Conservation (phyloP, 2,888 invertebrate genomes). For the Dynastes tityus region DNA sequence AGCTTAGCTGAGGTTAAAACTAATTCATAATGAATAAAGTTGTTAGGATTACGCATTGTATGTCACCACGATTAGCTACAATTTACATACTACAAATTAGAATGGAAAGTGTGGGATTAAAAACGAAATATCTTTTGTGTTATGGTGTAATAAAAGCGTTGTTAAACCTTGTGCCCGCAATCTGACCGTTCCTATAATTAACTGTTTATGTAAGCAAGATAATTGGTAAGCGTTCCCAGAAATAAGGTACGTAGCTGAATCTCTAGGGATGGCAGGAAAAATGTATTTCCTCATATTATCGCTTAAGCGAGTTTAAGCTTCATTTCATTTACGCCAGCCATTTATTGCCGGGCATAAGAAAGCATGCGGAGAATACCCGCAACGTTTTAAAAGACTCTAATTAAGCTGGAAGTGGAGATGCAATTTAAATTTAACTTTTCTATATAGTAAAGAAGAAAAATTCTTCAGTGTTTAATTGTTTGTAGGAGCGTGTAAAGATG, state of each 20-base stretch:
- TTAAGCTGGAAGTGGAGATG: slow-evolving; percentile 13
- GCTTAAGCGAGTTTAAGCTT: slow-evolving; percentile 12
- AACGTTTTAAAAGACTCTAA: slow-evolving; percentile 10
- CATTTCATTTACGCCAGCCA: slow-evolving; percentile 9
- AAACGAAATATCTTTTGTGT: slow-evolving; percentile 39
- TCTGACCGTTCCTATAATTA: slow-evolving; percentile 35
- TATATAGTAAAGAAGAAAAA: background rate
- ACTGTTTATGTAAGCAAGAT: slow-evolving; percentile 41
- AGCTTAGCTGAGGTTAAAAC: too few relatives aligned
- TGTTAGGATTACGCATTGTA: background rate
- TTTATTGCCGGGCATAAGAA: slow-evolving; percentile 9
- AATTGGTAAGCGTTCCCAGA: slow-evolving; percentile 35
- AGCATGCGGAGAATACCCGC: background rate
- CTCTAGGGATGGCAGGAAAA: slow-evolving; percentile 22
- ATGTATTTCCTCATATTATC: slow-evolving; percentile 32
- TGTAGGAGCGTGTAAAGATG: background rate
- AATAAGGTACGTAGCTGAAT: slow-evolving; percentile 25
- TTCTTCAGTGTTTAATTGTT: slow-evolving; percentile 3
- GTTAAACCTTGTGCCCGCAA: slow-evolving; percentile 29
- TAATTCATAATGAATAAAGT: background rate
- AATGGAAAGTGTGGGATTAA: slow-evolving; percentile 22
- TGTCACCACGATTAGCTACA: background rate
- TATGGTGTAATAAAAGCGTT: slow-evolving; percentile 17
- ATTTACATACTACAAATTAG: slow-evolving; percentile 36
- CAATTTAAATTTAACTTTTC: slow-evolving; percentile 1